phyloP scores from a whole-genome alignment of 2,113 vertebrate genomes.

The Syngnathus scovelli region DNA sequence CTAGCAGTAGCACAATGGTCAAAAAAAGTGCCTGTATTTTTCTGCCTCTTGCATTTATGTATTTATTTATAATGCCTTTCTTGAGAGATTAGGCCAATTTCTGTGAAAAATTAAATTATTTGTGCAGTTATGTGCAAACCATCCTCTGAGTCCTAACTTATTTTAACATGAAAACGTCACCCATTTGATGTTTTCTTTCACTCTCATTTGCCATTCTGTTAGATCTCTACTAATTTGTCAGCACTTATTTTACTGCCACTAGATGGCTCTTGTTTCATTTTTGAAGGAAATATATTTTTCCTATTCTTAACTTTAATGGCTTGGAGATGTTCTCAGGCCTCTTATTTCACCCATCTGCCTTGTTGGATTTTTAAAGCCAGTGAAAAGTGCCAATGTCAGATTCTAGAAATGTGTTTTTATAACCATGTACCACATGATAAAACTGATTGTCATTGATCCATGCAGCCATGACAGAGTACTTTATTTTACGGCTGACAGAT shows the following conservation, averaged over 20 bases:
- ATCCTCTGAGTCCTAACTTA: conserved; percentile 58
- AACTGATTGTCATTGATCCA: conserved; percentile 7
- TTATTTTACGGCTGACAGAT: not conserved
- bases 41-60: conserved; percentile 57
- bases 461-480: conserved; percentile 15
- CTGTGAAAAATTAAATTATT: conserved; percentile 67
- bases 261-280: not conserved
- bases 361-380: conserved; percentile 34
- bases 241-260: conserved; percentile 44
- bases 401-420: conserved; percentile 21
- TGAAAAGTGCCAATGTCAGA: conserved; percentile 20
- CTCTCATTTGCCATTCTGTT: not conserved
- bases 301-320: not conserved
- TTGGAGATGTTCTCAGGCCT: not conserved
- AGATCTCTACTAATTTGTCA: not conserved
- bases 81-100: conserved; percentile 42
- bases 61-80: conserved; percentile 64
- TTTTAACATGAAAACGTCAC: conserved; percentile 37
- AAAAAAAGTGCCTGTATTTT: conserved; percentile 61
- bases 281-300: not conserved
- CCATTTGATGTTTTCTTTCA: conserved; percentile 16
- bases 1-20: conserved; percentile 15
- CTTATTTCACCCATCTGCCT: not conserved
- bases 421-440: conserved; percentile 3
- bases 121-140: conserved; percentile 42